A percentile compares a stretch with the other conserved stretches of the same genome.
Evolutionary conservation across 1,140 invertebrate species (phyloP).

Genomic region (Augochlora pura): DNA sequence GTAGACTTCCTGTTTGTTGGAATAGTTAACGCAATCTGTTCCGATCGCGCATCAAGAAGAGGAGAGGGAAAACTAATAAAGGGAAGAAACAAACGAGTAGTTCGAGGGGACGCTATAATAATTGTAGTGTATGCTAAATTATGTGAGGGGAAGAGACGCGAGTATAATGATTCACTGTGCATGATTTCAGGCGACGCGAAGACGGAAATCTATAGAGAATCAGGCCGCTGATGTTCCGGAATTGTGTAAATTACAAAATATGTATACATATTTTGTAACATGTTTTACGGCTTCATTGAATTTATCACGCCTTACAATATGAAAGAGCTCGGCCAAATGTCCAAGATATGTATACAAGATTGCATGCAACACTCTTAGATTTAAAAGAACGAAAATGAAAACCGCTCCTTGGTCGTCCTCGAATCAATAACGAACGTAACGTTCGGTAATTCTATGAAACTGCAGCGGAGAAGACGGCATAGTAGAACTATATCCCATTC

Average conservation of each 20-base stretch:
- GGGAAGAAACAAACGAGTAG: constrained; percentile 13
- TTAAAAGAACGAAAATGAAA: constrained; percentile 20
- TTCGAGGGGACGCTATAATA: constrained; percentile 14
- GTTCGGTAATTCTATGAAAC: constrained; percentile 28
- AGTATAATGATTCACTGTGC: constrained; percentile 14
- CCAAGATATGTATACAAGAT: constrained; percentile 23
- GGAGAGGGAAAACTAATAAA: not conserved
- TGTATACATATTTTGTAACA: constrained; percentile 35
- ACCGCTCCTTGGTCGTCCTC: constrained; percentile 53
- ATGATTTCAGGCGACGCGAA: constrained; percentile 28
- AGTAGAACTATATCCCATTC: constrained; percentile 29
- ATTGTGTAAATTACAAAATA: constrained; percentile 25
- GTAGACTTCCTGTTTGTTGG: constrained; percentile 47
- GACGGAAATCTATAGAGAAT: constrained; percentile 19
- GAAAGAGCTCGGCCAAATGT: constrained; percentile 51
- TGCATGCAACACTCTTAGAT: constrained; percentile 24
- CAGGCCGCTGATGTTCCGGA: constrained; percentile 19
- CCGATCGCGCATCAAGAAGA: constrained; percentile 28
- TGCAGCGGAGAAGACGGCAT: constrained; percentile 40
- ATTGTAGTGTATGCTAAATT: constrained; percentile 22
- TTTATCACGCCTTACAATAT: constrained; percentile 49
- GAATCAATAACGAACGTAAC: constrained; percentile 25
- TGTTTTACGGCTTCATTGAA: constrained; percentile 45
- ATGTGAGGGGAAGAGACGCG: not conserved
- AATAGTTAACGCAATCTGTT: constrained; percentile 41